Evolutionary conservation across 2,113 vertebrate species (phyloP), one percentile per base, ranked within the genome.

Genomic region (Circaetus cinerascens): DNA sequence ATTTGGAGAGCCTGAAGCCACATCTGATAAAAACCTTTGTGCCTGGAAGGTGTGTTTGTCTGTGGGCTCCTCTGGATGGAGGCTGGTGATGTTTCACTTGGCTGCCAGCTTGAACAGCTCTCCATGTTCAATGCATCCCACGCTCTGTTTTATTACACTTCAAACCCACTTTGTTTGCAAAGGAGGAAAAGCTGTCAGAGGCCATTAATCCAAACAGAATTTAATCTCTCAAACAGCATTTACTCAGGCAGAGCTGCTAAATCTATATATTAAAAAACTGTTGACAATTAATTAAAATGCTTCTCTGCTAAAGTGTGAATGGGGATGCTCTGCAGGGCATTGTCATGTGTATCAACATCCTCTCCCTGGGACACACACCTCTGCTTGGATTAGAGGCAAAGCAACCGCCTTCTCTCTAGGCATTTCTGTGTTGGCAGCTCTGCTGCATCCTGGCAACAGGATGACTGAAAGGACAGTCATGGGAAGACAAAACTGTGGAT

Each of bases 201-300:
- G 94, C 94, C 97, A 97, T 97, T 97, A 97, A 97, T 97, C 95
- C 95, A 96, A 95, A 95, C 96, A 93, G 95, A 97, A 95, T 94
- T 95, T 97, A 97, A 97, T 97, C 95, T 97, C 77, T 95, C 94
- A 89, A 97, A 88, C 86, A 97, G 96, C 89, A 90, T 94, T 97
- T 97, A 91, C 93, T 94, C 96, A 95, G 87, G 84, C 86, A 96
- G 77, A 91, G 89, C 80, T 86, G 93, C 89, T 96, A 95, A 95
- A 97, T 82, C 95, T 90, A 96, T 96, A 88, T 89, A 95, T 96
- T 95, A 93, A 96, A 95, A 91, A 96, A 94, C 84, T 90, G 91
- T 96, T 95, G 96, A 93, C 96, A 96, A 97, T 97, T 97, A 95
- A 97, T 97, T 97, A 95, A 95, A 97, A 97, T 73, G 86, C 93